A percentile compares a stretch with the other conserved stretches of the same genome.
Conservation (phyloP, 2,113 vertebrate species). For the Sylvietta virens region DNA sequence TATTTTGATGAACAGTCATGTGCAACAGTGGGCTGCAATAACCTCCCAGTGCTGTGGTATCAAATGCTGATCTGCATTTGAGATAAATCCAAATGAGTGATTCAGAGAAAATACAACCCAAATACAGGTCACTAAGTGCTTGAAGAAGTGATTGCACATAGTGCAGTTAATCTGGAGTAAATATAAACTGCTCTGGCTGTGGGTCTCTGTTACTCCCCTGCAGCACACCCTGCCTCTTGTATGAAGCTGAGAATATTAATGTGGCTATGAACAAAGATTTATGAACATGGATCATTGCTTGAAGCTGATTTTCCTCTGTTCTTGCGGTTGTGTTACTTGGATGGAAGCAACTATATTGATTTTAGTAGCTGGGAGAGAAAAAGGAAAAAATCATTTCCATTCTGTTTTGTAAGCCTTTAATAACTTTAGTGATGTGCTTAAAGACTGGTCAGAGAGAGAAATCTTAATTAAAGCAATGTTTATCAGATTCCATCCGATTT, state of each 20-base stretch:
- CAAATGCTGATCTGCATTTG: background rate
- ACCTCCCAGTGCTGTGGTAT: background rate
- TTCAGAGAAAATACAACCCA: background rate
- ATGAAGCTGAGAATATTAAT: background rate
- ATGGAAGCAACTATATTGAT: background rate
- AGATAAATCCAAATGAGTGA: background rate
- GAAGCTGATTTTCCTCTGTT: background rate
- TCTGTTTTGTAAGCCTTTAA: background rate
- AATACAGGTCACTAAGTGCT: background rate
- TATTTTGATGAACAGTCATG: background rate
- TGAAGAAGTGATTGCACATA: background rate
- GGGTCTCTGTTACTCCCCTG: background rate
- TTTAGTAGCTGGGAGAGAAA: background rate
- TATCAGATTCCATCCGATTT: background rate
- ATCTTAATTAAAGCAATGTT: background rate
- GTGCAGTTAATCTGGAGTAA: background rate
- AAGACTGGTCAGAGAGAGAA: background rate
- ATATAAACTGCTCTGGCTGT: background rate
- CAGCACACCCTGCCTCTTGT: background rate
- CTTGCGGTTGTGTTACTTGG: background rate
- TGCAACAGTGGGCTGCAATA: background rate
- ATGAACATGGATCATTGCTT: background rate
- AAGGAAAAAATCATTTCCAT: background rate
- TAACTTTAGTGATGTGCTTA: background rate
- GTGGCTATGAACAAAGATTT: background rate